Evolutionary conservation across 2,888 invertebrate genomes (phyloP), one percentile per base, ranked within the genome.

Genomic region (Bedellia somnulentella): DNA sequence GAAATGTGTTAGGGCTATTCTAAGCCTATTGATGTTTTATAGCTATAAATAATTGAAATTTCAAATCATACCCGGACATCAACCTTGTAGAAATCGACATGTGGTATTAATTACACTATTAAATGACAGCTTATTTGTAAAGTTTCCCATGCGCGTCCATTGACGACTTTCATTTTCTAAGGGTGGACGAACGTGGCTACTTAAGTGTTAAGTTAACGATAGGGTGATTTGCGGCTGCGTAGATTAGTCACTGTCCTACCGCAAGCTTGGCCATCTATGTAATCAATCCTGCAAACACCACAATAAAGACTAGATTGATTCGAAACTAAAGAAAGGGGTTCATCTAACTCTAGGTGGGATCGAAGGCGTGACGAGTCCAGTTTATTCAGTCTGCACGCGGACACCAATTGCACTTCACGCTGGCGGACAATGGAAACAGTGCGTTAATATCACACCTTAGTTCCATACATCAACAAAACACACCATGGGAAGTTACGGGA

Each of bases 131-230:
- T 15, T 70, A 71, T 53, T 66, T 52, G 56, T 57, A 41, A 50
- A 49, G 53, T 51, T 47, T 45, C 43, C 52, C 31, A 21, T 18
- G 24, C 30, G 30, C 22, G 13, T 11, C 29, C n/a, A n/a, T n/a
- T n/a, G 57, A 57, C 52, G 63, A 60, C 73, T 75, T 75, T 75
- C 73, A 55, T 62, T 75, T 71, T 73, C 70, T 49, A 53, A 59
- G 66, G 68, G 58, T 54, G 42, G 45, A 8, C 23, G 25, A 14
- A n/a, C n/a, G n/a, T n/a, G n/a, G n/a, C n/a, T n/a, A 16, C 6
- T 6, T 30, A 12, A 23, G 24, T 30, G 30, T 24, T 13, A 23
- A 11, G 16, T 23, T n/a, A n/a, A n/a, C n/a, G n/a, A n/a, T n/a
- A n/a, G n/a, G n/a, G n/a, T n/a, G n/a, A n/a, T n/a, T n/a, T n/a